Evolutionary conservation across 2,797 vertebrate species (phyloP).

Genomic region (Limnodromus scolopaceus): DNA sequence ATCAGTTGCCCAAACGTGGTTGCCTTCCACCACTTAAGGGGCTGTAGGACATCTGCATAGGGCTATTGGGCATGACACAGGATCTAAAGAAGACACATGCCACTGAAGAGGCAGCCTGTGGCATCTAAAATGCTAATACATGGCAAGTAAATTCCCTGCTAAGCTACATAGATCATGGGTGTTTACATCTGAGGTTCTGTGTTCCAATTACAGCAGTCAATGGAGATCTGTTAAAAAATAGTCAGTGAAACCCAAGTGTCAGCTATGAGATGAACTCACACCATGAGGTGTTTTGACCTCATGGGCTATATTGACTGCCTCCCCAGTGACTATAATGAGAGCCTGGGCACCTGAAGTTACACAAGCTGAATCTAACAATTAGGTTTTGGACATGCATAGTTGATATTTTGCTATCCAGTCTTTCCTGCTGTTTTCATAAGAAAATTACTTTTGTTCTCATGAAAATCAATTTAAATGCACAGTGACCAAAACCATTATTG

Average conservation of each 20-base stretch:
- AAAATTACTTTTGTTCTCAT: background rate
- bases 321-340: background rate
- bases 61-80: background rate
- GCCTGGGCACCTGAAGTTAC: background rate
- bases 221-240: background rate
- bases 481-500: background rate
- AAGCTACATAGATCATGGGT: background rate
- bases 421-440: background rate
- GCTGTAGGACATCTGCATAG: background rate
- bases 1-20: background rate
- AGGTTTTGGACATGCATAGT: background rate
- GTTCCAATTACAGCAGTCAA: background rate
- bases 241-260: background rate
- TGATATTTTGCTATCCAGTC: background rate
- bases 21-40: background rate
- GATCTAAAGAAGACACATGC: background rate
- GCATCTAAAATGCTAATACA: background rate
- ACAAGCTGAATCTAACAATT: background rate
- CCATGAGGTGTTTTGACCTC: background rate
- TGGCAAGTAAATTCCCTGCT: background rate
- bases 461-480: background rate
- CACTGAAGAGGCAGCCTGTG: background rate
- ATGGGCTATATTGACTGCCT: background rate
- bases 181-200: background rate
- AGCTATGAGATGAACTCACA: background rate